Evolutionary conservation across 2,888 invertebrate species (phyloP), one percentile per base, ranked within the genome.

Genomic region (Pycnomerus fuliginosus): DNA sequence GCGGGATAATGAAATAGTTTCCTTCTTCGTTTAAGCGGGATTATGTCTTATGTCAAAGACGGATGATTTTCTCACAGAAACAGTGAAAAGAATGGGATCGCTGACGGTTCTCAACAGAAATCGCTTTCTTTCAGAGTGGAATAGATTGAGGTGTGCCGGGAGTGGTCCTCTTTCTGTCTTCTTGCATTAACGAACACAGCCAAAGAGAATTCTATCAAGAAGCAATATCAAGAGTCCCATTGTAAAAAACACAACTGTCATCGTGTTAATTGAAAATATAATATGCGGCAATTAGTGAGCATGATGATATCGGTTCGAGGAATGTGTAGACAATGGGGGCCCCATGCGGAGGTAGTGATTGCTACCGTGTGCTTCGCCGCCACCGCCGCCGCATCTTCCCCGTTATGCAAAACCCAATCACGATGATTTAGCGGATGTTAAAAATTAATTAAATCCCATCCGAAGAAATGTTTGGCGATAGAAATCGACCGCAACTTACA

Each of bases 241-340:
- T 56, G 52, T 53, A 48, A 76, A 79, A 55, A 79, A 77, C 71
- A 73, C 73, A 75, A 79, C 75, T 78, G 78, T 80, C 79, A 80
- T 80, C 78, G 74, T 78, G 74, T 78, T 78, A 79, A 80, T 80
- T 79, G 78, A 75, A 79, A 79, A 77, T 78, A 79, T 78, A 80
- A 79, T 79, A 77, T 77, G 73, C 67, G 74, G 76, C 78, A 80
- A 80, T 80, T 80, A 80, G 62, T 56, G 60, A 58, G 57, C 53
- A 54, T 58, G 65, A 69, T 66, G 64, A 63, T 65, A 64, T 62
- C 64, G 61, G 48, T 37, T 56, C 55, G 57, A 60, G 56, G 59
- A 58, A 60, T 57, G 55, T 48, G 55, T 60, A 62, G 60, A 67
- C 67, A 69, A 68, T 61, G 49, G 55, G 13, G 62, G 55, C 60